phyloP scores from a whole-genome alignment of 2,888 invertebrate genomes.

The Shargacucullia verbasci region DNA sequence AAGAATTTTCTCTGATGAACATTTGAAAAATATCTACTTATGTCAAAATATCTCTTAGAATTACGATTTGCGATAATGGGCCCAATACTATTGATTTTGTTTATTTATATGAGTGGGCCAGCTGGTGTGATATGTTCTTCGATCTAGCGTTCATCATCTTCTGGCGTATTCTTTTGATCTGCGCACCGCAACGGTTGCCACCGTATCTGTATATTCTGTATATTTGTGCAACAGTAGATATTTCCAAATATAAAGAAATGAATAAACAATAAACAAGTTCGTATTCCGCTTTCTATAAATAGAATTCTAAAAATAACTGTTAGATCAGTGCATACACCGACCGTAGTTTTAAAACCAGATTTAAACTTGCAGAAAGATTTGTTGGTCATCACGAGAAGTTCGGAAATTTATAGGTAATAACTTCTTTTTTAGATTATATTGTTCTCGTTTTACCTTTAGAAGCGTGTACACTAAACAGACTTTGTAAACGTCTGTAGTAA shows the following conservation, averaged over 20 bases:
- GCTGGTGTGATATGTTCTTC: slow-evolving; percentile 2
- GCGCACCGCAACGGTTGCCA: too few relatives aligned
- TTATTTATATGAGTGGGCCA: slow-evolving; percentile 1
- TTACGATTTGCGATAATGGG: too few relatives aligned
- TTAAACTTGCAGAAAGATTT: slow-evolving; percentile 35
- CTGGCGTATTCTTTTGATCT: slow-evolving; percentile 3
- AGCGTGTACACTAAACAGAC: slow-evolving; percentile 26
- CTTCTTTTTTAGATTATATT: slow-evolving; percentile 33
- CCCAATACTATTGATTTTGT: neutral
- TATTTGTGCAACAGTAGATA: too few relatives aligned
- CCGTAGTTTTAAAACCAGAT: slow-evolving; percentile 32
- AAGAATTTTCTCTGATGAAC: too few relatives aligned
- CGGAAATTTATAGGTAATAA: slow-evolving; percentile 35
- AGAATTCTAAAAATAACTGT: slow-evolving; percentile 33
- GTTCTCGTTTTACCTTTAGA: slow-evolving; percentile 37
- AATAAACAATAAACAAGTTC: slow-evolving; percentile 12
- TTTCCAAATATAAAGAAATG: neutral
- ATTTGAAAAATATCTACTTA: too few relatives aligned
- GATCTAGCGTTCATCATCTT: slow-evolving; percentile 1
- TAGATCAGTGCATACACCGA: slow-evolving; percentile 27
- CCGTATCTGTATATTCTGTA: too few relatives aligned
- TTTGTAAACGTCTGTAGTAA: slow-evolving; percentile 7
- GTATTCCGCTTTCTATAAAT: slow-evolving; percentile 15
- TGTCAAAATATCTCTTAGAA: too few relatives aligned
- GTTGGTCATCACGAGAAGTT: slow-evolving; percentile 30